These are phyloP conservation scores for Eudyptes chrysolophus DNA, from an alignment of 2,113 vertebrate genomes.

Conservation along the genomic window DNA sequence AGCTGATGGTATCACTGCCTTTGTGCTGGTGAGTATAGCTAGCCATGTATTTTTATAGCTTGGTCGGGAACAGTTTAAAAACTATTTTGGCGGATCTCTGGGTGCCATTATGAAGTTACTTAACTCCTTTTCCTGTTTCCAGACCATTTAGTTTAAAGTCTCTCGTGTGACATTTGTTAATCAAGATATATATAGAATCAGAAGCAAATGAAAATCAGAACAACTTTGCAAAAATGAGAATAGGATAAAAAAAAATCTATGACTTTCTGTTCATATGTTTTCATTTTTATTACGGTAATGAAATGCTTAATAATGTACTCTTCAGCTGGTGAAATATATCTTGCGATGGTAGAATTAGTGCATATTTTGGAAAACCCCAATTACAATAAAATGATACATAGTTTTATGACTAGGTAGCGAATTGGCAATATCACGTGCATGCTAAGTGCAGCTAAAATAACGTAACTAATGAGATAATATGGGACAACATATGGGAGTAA, in stretches of 20 bases:
- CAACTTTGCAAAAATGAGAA: background rate
- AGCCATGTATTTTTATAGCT: slow-evolving; percentile 3
- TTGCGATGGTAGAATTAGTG: background rate
- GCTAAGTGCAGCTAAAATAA: slow-evolving; percentile 57
- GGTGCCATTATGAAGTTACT: slow-evolving; percentile 44
- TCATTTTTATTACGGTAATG: slow-evolving; percentile 38
- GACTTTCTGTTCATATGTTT: background rate
- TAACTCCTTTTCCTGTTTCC: slow-evolving; percentile 34
- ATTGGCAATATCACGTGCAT: slow-evolving; percentile 35
- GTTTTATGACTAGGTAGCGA: slow-evolving; percentile 60
- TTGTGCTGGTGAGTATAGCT: background rate
- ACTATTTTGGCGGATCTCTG: slow-evolving; percentile 45
- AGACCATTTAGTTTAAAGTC: slow-evolving; percentile 51
- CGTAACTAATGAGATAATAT: slow-evolving; percentile 65
- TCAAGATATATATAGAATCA: slow-evolving; percentile 11
- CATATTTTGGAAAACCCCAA: slow-evolving; percentile 34
- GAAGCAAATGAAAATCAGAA: slow-evolving; percentile 48
- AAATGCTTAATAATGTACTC: slow-evolving; percentile 20
- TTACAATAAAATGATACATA: slow-evolving; percentile 29
- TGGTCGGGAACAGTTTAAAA: slow-evolving; percentile 16
- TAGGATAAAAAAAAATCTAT: background rate
- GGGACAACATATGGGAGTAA: slow-evolving; percentile 47
- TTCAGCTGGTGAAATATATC: slow-evolving; percentile 35
- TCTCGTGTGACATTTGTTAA: slow-evolving; percentile 32
- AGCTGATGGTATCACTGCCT: background rate